Evolutionary conservation across 35 echinoderm and acorn worm species (phyloP).

Genomic region (Diadema setosum): DNA sequence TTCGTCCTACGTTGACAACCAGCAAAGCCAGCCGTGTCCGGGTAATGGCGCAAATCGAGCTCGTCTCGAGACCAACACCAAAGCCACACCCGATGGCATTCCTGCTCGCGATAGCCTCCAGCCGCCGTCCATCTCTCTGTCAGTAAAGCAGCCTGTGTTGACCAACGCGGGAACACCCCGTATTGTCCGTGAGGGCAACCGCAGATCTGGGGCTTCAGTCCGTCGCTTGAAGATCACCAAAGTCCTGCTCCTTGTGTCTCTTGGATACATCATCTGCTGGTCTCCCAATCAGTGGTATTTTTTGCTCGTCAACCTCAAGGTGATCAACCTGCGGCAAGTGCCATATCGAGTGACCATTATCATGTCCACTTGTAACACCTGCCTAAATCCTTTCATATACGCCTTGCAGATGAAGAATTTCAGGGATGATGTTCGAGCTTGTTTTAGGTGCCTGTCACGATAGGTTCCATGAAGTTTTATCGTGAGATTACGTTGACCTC

Average conservation of each 20-base stretch:
- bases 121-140: background rate
- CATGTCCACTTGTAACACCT: background rate
- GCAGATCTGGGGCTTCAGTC: background rate
- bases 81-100: background rate
- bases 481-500: too few relatives aligned
- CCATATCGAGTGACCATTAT: background rate
- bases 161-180: background rate
- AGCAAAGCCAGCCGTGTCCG: too few relatives aligned
- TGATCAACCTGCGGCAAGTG: background rate
- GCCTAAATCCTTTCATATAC: constrained; percentile 37
- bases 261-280: constrained; percentile 29
- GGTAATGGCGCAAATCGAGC: background rate
- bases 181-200: background rate
- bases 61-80: background rate
- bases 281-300: constrained; percentile 22
- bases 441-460: too few relatives aligned
- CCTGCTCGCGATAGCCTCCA: background rate
- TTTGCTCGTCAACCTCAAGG: background rate
- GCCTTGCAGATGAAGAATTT: background rate
- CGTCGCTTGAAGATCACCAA: background rate
- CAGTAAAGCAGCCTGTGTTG: background rate
- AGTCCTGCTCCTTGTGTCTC: background rate
- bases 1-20: background rate
- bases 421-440: too few relatives aligned
- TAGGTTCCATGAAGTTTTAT: too few relatives aligned